Base-by-base conservation (phyloP, 2,113 vertebrate species). In the Galeopterus variegatus region DNA sequence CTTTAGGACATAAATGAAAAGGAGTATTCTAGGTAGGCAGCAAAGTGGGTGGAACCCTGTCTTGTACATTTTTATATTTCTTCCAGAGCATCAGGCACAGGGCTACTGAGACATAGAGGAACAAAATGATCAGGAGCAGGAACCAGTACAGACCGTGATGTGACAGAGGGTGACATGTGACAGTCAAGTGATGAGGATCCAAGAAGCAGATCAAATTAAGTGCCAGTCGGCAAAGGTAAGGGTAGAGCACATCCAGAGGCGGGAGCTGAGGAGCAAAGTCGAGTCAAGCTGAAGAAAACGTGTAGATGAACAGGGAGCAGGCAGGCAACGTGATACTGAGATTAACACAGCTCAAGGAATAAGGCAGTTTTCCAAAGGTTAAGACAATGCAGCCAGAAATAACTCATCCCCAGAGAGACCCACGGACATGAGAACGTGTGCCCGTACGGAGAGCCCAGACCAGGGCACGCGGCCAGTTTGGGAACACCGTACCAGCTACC, bases 271-370 rank as follows among this genome's bases (percentile, higher is more conserved):
- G 88, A 76, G 36, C 8, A 90, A 97, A 91, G 81, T 48, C 28
- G 85, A 83, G 4, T 41, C 45, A 83, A 73, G 36, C 36, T 50
- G 12, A 65, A 96, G 81, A 85, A 92, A 94, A 86, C 18, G 13
- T 80, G 52, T 15, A 77, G n/a, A 92, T 84, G 28, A 87, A 76
- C 45, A 90, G 28, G 31, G 3, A 96, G 9, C 19, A 88, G 76
- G 24, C 33, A 83, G 54, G 83, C 41, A 94, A 75, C 96, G 50
- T 45, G 24, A 93, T 82, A 75, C 17, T 83, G 80, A 87, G 60
- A 93, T 94, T 84, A 96, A 96, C 83, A 91, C 5, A 31, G n/a
- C 23, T 86, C 36, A 81, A 76, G 77, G 70, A 90, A 24, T 7
- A 93, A 88, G 45, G 17, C 14, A n/a, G 28, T n/a, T 33, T 33